Evolutionary conservation across 2,797 vertebrate genomes (phyloP), one percentile per base, ranked within the genome.

Genomic region (Poliocrania exsul): DNA sequence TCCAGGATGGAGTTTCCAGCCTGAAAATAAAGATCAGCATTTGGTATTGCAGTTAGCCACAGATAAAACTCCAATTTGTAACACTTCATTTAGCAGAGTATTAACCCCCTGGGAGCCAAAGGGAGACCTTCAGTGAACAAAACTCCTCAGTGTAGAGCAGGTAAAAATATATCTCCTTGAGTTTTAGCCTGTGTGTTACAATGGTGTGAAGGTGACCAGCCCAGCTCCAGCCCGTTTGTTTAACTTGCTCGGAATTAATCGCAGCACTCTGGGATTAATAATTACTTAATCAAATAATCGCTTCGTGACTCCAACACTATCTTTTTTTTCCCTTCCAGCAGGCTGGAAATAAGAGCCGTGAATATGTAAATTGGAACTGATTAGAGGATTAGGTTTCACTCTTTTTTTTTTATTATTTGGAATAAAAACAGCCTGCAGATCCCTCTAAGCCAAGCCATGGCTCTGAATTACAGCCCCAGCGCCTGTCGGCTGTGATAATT

Each of bases 361-460:
- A 98, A 98, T 98, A 98, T 99, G 98, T 98, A 98, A 98, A 99
- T 99, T 98, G 98, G 87, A 98, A 98, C 98, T 98, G 98, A 98
- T 98, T 98, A 98, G 97, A 93, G 96, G 97, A 98, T 98, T 97
- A 97, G 92, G 86, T 98, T 98, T 97, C 97, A 96, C 92, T 96
- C 94, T 90, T 96, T 88, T 91, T 89, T 40, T 61, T 29, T 89
- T 64, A 96, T 92, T 95, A 95, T 98, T 98, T 98, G 98, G 97
- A 99, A 98, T 98, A 96, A 99, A 99, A 99, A 99, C 98, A 99
- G 97, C 95, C 96, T 97, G 78, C 94, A 98, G 97, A 96, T 97
- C 94, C 95, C 90, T 96, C 86, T 96, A 92, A 97, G 96, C 94
- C 96, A 97, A 96, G 93, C 96, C 96, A 81, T 96, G 97, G 94